Base-by-base conservation (phyloP, 2,797 vertebrate species). In the Hirundo rustica region DNA sequence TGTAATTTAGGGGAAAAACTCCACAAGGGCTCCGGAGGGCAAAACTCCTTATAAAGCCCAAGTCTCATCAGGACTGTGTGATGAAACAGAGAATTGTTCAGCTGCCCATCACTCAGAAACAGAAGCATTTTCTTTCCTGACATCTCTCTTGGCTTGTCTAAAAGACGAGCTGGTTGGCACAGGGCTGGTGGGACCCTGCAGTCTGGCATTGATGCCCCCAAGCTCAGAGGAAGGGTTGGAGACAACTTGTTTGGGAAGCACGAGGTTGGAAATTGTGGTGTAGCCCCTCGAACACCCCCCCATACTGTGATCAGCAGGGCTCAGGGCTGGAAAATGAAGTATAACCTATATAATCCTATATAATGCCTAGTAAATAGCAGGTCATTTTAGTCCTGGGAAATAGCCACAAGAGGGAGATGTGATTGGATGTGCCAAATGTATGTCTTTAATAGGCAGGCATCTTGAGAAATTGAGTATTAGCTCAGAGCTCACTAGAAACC, bases 381-480 rank as follows among this genome's bases (percentile, higher is more conserved):
- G 66, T 84, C 30, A 10, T 13, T 88, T 87, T 92, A 90, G 67
- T 73, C 94, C 64, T 86, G 68, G 71, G 85, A 93, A 92, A 26
- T 70, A 94, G 94, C 95, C 92, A 94, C 91, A 91, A 97, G 96
- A 97, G 94, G 92, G 95, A 96, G 95, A 92, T 95, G 85, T 76
- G 88, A 93, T 93, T 92, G 88, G 95, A 90, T 64, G 66, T 60
- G 53, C 55, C 53, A 61, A 72, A 90, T 64, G 29, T 32, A 5
- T 47, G 53, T 50, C 60, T 85, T 88, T 66, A 66, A 78, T 54
- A 73, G 11, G 42, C 64, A 94, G 42, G 61, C 75, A 76, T 78
- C 32, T 19, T 0, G 3, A 65, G 55, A 70, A 84, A 78, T 36
- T 67, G 18, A 70, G 10, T 36, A 23, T 67, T 76, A 57, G 26